Base-by-base conservation (phyloP, 2,797 vertebrate species). In the Rhinoraja longicauda region DNA sequence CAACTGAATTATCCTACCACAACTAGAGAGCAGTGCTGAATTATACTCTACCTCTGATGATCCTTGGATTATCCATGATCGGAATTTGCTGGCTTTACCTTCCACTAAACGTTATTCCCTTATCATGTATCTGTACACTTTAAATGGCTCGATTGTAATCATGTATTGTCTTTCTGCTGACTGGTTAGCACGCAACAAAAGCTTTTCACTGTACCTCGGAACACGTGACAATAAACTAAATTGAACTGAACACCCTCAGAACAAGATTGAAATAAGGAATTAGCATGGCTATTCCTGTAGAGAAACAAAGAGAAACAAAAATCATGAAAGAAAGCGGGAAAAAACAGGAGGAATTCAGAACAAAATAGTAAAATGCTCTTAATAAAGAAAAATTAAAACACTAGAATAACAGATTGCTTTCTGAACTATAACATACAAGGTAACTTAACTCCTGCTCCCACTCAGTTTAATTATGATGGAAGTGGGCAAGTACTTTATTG, bases 161-260 rank as follows among this genome's bases (percentile, higher is more conserved):
- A 53, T 53, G 45, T 53, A 5, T 53, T 53, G 45, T 53, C 45
- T 53, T 53, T 53, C 45, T 5, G 45, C 45, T 53, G 45, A 53
- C 45, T 53, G 45, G 45, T 5, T 53, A 53, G 45, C 45, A 0
- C 4, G 4, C 45, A 53, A 53, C 45, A 53, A 53, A 53, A 53
- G 45, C 45, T 5, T 53, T 53, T 53, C 45, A 53, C 45, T 5
- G 45, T 53, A 5, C 45, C 45, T 53, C 45, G 45, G 45, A 53
- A 53, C 45, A 53, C 45, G 4, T 53, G 45, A 6, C 45, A 53
- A 53, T 53, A 94, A 95, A 94, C 45, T 57, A 36, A 93, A 93
- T 93, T 59, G 81, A 92, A 93, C 93, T 72, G 45, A 53, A 92
- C 73, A 94, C 94, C 91, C 95, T 93, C 93, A 93, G 91, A 79